Percentiles rank a stretch among this genome's conserved stretches.
Conservation (phyloP, 2,888 invertebrate species). For the Hesperia comma region DNA sequence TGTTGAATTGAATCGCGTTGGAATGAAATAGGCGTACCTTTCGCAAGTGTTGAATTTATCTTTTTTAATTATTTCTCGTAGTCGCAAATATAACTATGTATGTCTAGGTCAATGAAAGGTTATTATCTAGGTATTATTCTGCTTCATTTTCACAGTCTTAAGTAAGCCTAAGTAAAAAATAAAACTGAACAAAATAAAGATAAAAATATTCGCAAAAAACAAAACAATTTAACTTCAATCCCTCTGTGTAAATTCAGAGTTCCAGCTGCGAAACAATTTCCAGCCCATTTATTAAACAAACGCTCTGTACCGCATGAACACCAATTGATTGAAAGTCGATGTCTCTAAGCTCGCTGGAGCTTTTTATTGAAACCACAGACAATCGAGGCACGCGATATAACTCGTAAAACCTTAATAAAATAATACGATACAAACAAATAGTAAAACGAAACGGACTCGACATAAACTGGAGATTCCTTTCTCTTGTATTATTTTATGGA, state of each 20-base stretch:
- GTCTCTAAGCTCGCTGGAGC: constrained; percentile 32
- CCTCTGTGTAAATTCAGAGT: neutral
- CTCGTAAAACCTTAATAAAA: constrained; percentile 37
- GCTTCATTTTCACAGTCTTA: too few relatives aligned
- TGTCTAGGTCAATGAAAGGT: too few relatives aligned
- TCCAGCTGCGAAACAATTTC: constrained; percentile 21
- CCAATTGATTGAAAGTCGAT: constrained; percentile 41
- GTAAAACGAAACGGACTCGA: constrained; percentile 21
- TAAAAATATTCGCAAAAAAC: neutral
- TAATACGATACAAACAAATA: constrained; percentile 30
- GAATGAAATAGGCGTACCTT: too few relatives aligned
- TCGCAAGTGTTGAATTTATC: too few relatives aligned
- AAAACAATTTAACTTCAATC: neutral
- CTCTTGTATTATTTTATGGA: constrained; percentile 23
- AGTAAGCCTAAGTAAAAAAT: too few relatives aligned
- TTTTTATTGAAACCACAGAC: constrained; percentile 44
- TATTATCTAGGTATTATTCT: too few relatives aligned
- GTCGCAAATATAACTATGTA: too few relatives aligned
- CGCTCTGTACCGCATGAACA: constrained; percentile 31
- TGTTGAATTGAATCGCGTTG: too few relatives aligned
- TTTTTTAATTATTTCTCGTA: too few relatives aligned
- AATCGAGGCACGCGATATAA: constrained; percentile 35
- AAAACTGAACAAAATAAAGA: neutral
- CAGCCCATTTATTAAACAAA: constrained; percentile 2
- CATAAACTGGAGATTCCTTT: constrained; percentile 28